phyloP scores from a whole-genome alignment of 2,113 vertebrate genomes.

The Eurystomus gularis region DNA sequence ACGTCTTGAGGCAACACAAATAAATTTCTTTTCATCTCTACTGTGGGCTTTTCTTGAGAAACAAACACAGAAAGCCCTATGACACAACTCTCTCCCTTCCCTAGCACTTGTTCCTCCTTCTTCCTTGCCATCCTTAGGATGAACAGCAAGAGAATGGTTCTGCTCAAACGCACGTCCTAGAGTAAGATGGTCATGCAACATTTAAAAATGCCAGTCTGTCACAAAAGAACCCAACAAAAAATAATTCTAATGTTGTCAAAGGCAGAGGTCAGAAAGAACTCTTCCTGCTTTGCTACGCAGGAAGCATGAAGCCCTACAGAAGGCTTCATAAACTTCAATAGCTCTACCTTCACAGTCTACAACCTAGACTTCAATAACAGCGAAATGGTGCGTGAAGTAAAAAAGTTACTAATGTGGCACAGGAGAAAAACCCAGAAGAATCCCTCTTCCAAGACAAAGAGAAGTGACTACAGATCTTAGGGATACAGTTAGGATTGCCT shows the following conservation, averaged over 20 bases:
- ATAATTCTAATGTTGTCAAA: background rate
- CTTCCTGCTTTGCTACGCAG: background rate
- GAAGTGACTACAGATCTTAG: constrained; percentile 14
- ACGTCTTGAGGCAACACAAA: background rate
- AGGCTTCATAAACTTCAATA: background rate
- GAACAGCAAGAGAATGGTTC: background rate
- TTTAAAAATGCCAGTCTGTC: background rate
- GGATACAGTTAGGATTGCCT: constrained; percentile 26
- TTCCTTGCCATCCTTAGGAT: background rate
- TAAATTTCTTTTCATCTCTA: background rate
- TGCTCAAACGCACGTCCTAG: background rate
- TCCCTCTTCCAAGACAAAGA: background rate
- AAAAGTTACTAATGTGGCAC: background rate
- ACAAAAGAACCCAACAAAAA: background rate
- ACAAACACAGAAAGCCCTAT: background rate
- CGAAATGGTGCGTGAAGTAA: background rate
- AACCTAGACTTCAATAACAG: background rate
- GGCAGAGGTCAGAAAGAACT: background rate
- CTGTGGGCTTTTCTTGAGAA: background rate
- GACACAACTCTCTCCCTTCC: background rate
- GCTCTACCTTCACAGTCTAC: background rate
- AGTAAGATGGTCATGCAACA: background rate
- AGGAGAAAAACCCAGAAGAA: constrained; percentile 4
- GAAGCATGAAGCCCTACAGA: background rate
- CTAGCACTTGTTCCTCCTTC: background rate